These are phyloP conservation scores for Pachypsylla venusta DNA, from an alignment of 1,140 invertebrate species.

Conservation along the genomic window DNA sequence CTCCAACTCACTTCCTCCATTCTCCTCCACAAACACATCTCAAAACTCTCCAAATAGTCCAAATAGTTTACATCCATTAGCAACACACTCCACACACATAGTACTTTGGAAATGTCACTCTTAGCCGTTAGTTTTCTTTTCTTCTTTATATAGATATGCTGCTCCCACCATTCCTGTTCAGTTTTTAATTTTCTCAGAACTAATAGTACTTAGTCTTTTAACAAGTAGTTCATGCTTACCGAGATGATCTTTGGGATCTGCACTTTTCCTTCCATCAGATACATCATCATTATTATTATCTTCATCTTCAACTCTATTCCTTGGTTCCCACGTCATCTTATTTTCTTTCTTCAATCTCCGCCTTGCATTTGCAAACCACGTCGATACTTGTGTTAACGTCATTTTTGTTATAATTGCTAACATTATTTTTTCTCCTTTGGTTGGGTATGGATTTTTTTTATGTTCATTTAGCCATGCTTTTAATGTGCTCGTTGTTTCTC, in stretches of 20 bases:
- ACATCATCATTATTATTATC: conserved; percentile 72
- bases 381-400: conserved; percentile 96
- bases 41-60: no score
- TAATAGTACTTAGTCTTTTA: no score
- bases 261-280: conserved; percentile 59
- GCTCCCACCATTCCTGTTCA: no score
- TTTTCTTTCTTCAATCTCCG: conserved; percentile 96
- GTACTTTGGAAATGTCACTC: no score
- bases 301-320: conserved; percentile 76
- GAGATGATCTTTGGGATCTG: conserved; percentile 56
- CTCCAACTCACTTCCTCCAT: no score
- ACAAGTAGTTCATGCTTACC: no score
- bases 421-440: conserved; percentile 98
- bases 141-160: no score
- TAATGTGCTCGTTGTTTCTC: conserved; percentile 90
- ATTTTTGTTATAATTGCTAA: conserved; percentile 97
- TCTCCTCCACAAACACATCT: no score
- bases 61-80: no score
- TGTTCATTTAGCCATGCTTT: conserved; percentile 98
- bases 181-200: no score
- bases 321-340: conserved; percentile 96
- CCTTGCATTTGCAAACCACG: conserved; percentile 97
- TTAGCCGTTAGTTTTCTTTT: no score
- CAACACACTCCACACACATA: no score
- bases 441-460: conserved; percentile 97